Evolutionary conservation across 2,888 invertebrate genomes (phyloP), one percentile per base, ranked within the genome.

Genomic region (Napeogenes sylphis): DNA sequence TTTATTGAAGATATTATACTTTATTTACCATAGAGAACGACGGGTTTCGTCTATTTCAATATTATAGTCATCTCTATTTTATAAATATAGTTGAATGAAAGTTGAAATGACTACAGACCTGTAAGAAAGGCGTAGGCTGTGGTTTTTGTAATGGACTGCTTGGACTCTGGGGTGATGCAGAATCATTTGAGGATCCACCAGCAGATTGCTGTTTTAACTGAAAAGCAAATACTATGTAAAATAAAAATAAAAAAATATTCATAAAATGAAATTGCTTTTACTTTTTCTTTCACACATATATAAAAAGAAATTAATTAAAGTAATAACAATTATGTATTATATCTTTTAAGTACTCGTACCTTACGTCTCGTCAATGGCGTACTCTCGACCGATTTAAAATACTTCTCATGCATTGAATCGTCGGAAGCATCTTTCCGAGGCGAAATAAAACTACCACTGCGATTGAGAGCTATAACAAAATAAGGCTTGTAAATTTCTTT

Each of bases 371-470:
- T 91, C 62, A 92, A 80, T 13, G 94, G 94, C 38, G 94, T 94
- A 70, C 93, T 94, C 74, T 94, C 94, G 65, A 94, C 93, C 2
- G 94, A 94, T 74, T 93, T 92, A 77, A 95, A 93, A 77, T 95
- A 95, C 78, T 95, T 95, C 76, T 95, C 95, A 79, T 95, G 95
- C 95, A 95, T 95, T 0, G 95, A 94, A 83, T 95, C 95, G 75
- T 95, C 95, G 53, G 95, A 95, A 1, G 93, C 93, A 61, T 94
- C 92, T 74, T 91, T 92, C 14, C 91, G 80, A 14, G 91, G 90
- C 61, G 92, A 92, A 76, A 92, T 92, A 70, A 92, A 92, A 71
- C 92, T 92, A 69, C 92, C 92, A 60, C 90, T 90, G 42, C 90
- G 87, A 63, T 91, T 91, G 54, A 92, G 72, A 51, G 90, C 91